A percentile compares a stretch with the other conserved stretches of the same genome.
These are phyloP conservation scores for Armadillidium nasatum DNA, from an alignment of 1,140 invertebrate genomes.

Conservation along the genomic window DNA sequence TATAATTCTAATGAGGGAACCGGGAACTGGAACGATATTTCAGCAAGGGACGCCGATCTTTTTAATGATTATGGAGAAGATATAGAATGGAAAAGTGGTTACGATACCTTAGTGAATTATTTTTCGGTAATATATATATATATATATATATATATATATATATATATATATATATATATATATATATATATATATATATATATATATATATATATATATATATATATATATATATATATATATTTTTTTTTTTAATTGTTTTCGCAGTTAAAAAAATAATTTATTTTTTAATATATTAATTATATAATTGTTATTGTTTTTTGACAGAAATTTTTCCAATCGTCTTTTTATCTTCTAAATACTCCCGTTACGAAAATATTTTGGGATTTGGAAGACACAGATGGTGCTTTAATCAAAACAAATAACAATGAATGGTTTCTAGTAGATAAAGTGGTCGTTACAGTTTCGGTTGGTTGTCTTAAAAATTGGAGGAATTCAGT, in stretches of 20 bases:
- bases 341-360: neutral
- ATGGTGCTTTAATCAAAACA: neutral
- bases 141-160: neutral
- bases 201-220: neutral
- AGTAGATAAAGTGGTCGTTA: neutral
- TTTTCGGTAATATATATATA: neutral
- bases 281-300: too few relatives aligned
- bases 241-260: too few relatives aligned
- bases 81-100: neutral
- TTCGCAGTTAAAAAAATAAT: too few relatives aligned
- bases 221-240: constrained; percentile 6
- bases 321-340: neutral
- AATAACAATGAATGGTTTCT: neutral
- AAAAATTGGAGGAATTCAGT: neutral
- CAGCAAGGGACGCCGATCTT: neutral
- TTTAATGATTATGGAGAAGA: neutral
- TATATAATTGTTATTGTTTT: too few relatives aligned
- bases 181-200: too few relatives aligned
- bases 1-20: neutral
- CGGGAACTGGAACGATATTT: neutral
- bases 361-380: neutral
- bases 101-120: neutral
- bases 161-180: constrained; percentile 6
- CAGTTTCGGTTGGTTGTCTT: neutral
- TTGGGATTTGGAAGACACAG: neutral